Evolutionary conservation across 2,888 invertebrate genomes (phyloP).

Genomic region (Dynastes hyllus): DNA sequence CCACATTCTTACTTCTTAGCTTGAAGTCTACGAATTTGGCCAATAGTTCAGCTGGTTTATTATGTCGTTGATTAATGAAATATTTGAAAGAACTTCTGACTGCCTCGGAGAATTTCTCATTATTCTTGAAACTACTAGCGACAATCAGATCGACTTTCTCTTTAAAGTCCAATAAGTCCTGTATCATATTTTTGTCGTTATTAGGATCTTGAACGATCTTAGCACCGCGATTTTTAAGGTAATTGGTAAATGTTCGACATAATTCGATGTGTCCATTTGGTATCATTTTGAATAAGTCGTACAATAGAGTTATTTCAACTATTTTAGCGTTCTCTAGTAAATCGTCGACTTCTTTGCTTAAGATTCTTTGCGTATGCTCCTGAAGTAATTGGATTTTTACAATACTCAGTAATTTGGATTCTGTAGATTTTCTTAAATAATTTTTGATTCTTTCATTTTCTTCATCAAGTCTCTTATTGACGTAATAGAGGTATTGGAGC

Average conservation of each 20-base stretch:
- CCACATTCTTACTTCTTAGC: conserved; percentile 94
- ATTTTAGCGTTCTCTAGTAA: conserved; percentile 91
- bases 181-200: conserved; percentile 94
- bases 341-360: conserved; percentile 91
- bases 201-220: conserved; percentile 95
- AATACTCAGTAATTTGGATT: conserved; percentile 86
- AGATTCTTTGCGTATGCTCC: conserved; percentile 88
- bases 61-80: conserved; percentile 96
- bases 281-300: conserved; percentile 88
- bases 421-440: conserved; percentile 92
- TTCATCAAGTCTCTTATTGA: conserved; percentile 90
- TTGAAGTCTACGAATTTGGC: conserved; percentile 98
- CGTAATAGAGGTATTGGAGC: conserved; percentile 83
- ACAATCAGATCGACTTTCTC: conserved; percentile 96
- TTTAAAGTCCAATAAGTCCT: conserved; percentile 95
- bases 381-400: conserved; percentile 93
- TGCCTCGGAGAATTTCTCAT: conserved; percentile 93
- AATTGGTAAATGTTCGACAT: conserved; percentile 89
- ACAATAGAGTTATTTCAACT: conserved; percentile 88
- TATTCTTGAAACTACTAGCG: conserved; percentile 87
- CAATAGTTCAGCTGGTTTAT: conserved; percentile 97
- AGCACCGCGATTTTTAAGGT: conserved; percentile 94
- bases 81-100: conserved; percentile 96
- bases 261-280: conserved; percentile 90
- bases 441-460: conserved; percentile 91